phyloP scores from a whole-genome alignment of 64 coral and sea anemone species.

The Platygyra sinensis region DNA sequence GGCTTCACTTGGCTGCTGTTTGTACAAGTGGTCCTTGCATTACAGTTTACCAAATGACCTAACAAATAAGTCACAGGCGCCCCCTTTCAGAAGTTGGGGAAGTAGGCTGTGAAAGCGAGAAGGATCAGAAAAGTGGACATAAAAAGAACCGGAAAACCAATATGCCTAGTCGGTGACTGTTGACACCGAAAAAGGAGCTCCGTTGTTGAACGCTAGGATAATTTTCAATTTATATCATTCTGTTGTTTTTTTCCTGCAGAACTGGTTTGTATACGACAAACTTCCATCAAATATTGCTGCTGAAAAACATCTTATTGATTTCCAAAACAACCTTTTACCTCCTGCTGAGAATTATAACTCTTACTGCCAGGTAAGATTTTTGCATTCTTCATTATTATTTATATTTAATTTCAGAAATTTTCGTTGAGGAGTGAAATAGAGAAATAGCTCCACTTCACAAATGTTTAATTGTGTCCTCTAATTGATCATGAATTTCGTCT shows the following conservation, averaged over 20 bases:
- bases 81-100: too few species aligned
- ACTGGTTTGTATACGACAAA: conserved; percentile 19
- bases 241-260: neutral
- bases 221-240: neutral
- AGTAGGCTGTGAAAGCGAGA: too few species aligned
- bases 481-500: too few species aligned
- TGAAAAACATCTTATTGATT: neutral
- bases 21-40: too few species aligned
- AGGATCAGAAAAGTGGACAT: too few species aligned
- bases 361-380: neutral
- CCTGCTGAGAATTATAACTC: conserved; percentile 2
- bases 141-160: too few species aligned
- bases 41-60: too few species aligned
- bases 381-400: neutral
- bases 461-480: too few species aligned
- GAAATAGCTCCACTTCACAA: too few species aligned
- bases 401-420: neutral
- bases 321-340: neutral
- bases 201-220: neutral
- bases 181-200: neutral
- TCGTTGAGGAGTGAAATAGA: neutral
- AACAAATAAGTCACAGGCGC: too few species aligned
- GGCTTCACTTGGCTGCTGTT: too few species aligned
- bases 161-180: too few species aligned
- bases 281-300: neutral